Conservation (phyloP, 92 coral and sea anemone genomes). For the Zoanthus sansibaricus region DNA sequence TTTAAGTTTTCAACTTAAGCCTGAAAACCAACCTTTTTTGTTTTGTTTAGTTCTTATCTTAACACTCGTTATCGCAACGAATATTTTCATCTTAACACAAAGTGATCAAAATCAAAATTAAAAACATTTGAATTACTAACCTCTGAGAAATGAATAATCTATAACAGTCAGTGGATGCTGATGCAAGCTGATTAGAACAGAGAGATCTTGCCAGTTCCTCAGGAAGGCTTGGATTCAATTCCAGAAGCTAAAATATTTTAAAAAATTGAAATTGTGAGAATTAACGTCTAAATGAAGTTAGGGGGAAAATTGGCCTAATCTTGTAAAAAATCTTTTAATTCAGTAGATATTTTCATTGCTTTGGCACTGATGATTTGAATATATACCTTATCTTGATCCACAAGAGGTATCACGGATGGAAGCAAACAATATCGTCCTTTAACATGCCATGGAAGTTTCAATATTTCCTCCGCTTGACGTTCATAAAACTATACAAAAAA, state of each 20-base stretch:
- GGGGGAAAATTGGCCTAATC: background rate
- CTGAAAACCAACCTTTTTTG: too few relatives aligned
- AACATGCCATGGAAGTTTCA: slow-evolving; percentile 80
- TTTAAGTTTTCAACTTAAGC: too few relatives aligned
- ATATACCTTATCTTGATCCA: slow-evolving; percentile 58
- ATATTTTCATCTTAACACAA: too few relatives aligned
- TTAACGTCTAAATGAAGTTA: background rate
- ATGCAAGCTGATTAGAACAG: slow-evolving; percentile 30
- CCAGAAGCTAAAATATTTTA: slow-evolving; percentile 14
- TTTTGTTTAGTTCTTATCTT: too few relatives aligned
- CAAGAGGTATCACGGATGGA: slow-evolving; percentile 55
- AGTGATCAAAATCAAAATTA: too few relatives aligned
- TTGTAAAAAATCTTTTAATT: background rate
- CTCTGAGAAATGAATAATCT: background rate
- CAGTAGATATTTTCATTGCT: background rate
- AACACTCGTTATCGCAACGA: too few relatives aligned
- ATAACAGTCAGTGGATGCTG: slow-evolving; percentile 18
- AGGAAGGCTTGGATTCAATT: slow-evolving; percentile 29
- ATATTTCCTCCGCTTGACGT: slow-evolving; percentile 45
- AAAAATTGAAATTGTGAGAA: background rate
- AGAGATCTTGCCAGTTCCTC: slow-evolving; percentile 27
- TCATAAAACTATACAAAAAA: slow-evolving; percentile 50
- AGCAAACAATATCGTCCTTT: slow-evolving; percentile 76
- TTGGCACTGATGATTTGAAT: background rate
- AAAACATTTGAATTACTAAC: background rate